phyloP scores from a whole-genome alignment of 2,888 invertebrate genomes.

The Lasius platythorax region DNA sequence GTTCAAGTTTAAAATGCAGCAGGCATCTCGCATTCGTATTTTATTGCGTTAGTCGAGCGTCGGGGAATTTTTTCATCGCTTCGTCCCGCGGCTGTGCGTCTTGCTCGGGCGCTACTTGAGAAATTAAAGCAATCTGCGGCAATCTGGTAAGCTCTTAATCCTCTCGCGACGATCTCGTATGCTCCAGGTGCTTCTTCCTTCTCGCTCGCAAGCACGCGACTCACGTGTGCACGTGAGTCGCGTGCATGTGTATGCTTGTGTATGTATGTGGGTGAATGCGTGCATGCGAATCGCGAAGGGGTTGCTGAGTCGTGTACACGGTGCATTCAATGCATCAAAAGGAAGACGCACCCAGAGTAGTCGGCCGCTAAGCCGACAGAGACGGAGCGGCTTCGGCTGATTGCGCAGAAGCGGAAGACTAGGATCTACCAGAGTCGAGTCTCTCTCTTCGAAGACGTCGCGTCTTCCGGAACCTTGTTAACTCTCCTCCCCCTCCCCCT shows the following conservation, averaged over 20 bases:
- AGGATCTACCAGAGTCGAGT: slow-evolving; percentile 65
- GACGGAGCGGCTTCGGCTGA: slow-evolving; percentile 79
- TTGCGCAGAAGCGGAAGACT: slow-evolving; percentile 77
- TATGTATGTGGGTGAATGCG: slow-evolving; percentile 1
- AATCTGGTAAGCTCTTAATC: slow-evolving; percentile 65
- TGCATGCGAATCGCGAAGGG: slow-evolving; percentile 23
- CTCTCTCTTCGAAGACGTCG: neutral
- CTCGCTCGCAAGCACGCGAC: slow-evolving; percentile 49
- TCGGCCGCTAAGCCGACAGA: slow-evolving; percentile 78
- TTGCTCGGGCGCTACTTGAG: slow-evolving; percentile 54
- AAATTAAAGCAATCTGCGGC: slow-evolving; percentile 64
- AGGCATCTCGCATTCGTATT: neutral
- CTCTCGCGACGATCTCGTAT: slow-evolving; percentile 61
- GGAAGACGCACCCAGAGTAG: slow-evolving; percentile 68
- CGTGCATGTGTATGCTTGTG: neutral
- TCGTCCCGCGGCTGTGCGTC: neutral
- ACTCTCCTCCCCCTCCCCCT: neutral
- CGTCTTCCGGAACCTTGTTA: slow-evolving; percentile 52
- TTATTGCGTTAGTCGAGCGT: slow-evolving; percentile 19
- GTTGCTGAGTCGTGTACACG: slow-evolving; percentile 35
- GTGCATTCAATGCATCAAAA: slow-evolving; percentile 68
- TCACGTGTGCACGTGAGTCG: slow-evolving; percentile 14
- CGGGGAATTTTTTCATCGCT: slow-evolving; percentile 20
- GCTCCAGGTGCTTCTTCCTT: slow-evolving; percentile 42
- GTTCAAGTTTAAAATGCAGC: neutral